Base-by-base conservation (phyloP, 1,140 invertebrate genomes). In the Pygmarrhopalites habei region DNA sequence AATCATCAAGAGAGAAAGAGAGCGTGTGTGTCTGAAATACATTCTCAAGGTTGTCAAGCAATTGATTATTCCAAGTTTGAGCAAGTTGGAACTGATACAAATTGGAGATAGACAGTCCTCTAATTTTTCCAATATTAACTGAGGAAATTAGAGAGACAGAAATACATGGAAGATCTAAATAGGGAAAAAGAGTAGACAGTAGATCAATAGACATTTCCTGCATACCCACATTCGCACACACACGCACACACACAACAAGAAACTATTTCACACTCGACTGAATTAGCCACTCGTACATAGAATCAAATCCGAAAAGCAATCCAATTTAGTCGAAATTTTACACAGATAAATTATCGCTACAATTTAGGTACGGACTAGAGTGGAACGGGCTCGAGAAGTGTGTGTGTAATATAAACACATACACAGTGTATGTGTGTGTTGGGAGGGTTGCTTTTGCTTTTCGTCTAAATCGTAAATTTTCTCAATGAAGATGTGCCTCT, bases 201-300 rank as follows among this genome's bases (percentile, higher is more conserved):
- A 47, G 19, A 47, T 47, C 44, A 47, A 47, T 47, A 47, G 44
- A 12, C 44, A 47, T 47, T 47, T 47, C 19, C 44, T n/a, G n/a
- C n/a, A n/a, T n/a, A n/a, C n/a, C n/a, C n/a, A n/a, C n/a, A n/a
- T n/a, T n/a, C n/a, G n/a, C n/a, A n/a, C n/a, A n/a, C n/a, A n/a
- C n/a, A n/a, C n/a, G 5, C 44, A 47, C 7, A 47, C 44, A 47
- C 44, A 47, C 44, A 47, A 47, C 44, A 47, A 47, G 44, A 47
- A 47, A 47, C 44, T 47, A 47, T 47, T 47, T 47, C 44, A 47
- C 44, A 47, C 44, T 47, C 23, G 5, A 47, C 44, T 47, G 44
- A 19, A 47, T 47, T 47, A 47, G 44, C 44, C 44, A 47, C 44
- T n/a, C 23, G 5, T 19, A 5, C 44, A 47, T 25, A n/a, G 7